phyloP scores from a whole-genome alignment of 2,113 vertebrate genomes.

The Antechinus stuartii region DNA sequence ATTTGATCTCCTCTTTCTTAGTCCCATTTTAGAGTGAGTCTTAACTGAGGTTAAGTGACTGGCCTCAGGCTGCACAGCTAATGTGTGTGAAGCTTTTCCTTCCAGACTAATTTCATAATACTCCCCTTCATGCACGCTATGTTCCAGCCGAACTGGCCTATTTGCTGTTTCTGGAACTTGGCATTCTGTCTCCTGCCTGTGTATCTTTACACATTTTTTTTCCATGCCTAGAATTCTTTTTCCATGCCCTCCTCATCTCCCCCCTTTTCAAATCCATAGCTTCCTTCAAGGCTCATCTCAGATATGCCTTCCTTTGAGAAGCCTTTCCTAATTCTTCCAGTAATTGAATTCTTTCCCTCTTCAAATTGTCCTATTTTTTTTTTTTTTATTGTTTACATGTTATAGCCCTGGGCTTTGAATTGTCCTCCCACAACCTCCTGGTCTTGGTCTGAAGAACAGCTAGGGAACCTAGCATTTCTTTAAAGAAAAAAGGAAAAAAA shows the following conservation, averaged over 20 bases:
- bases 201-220: conserved; percentile 8
- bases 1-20: not conserved
- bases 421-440: not conserved
- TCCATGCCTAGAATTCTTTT: not conserved
- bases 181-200: not conserved
- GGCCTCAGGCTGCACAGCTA: not conserved
- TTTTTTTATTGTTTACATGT: not conserved
- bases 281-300: not conserved
- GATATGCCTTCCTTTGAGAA: not conserved
- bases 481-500: not conserved
- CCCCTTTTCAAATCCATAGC: not conserved
- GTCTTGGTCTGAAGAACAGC: not conserved
- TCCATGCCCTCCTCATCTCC: not conserved
- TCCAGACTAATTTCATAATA: conserved; percentile 5
- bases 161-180: conserved; percentile 3
- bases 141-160: not conserved
- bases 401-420: not conserved
- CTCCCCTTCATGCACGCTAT: conserved; percentile 2
- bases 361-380: not conserved
- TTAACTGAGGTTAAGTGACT: not conserved
- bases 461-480: not conserved
- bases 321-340: not conserved
- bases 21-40: not conserved
- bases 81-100: conserved; percentile 3
- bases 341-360: not conserved